Percentiles rank a stretch among this genome's conserved stretches.
These are phyloP conservation scores for Heliopora coerulea DNA, from an alignment of 92 coral and sea anemone genomes.

Conservation along the genomic window DNA sequence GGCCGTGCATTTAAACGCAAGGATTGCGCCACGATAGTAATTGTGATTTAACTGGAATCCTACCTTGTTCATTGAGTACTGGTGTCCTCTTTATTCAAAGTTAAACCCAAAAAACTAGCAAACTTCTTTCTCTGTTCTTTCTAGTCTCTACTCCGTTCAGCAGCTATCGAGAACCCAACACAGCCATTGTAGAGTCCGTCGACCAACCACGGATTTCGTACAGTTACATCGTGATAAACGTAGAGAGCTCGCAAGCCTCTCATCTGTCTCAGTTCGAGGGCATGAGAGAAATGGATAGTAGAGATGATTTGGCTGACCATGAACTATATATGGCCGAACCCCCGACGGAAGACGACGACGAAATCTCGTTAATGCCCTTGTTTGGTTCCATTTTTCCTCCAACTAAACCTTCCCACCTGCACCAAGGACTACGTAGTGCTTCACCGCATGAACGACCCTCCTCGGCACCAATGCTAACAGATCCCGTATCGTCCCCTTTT, in stretches of 20 bases:
- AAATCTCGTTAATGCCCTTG: conserved; percentile 39
- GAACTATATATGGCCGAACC: conserved; percentile 32
- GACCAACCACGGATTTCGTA: conserved; percentile 25
- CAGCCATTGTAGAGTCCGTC: conserved; percentile 25
- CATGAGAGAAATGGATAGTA: conserved; percentile 17
- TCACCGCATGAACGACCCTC: conserved; percentile 39
- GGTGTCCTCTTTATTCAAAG: no score
- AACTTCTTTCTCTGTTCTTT: not conserved
- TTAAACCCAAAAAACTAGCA: no score
- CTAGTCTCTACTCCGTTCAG: conserved; percentile 31
- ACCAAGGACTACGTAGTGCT: conserved; percentile 18
- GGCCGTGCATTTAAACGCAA: no score
- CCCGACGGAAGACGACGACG: conserved; percentile 45
- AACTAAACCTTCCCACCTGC: conserved; percentile 18
- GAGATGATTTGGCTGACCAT: not conserved
- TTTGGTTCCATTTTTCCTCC: conserved; percentile 32
- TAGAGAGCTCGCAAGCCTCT: conserved; percentile 14
- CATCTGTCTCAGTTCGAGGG: conserved; percentile 23
- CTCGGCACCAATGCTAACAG: conserved; percentile 37
- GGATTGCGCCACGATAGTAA: no score
- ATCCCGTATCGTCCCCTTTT: conserved; percentile 30
- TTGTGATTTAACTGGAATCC: no score
- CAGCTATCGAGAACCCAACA: conserved; percentile 29
- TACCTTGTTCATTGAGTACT: no score
- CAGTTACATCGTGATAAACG: conserved; percentile 27